Percentiles rank a stretch among this genome's conserved stretches.
Evolutionary conservation across 92 coral and sea anemone genomes (phyloP).

Genomic region (Parazoanthus darwini): DNA sequence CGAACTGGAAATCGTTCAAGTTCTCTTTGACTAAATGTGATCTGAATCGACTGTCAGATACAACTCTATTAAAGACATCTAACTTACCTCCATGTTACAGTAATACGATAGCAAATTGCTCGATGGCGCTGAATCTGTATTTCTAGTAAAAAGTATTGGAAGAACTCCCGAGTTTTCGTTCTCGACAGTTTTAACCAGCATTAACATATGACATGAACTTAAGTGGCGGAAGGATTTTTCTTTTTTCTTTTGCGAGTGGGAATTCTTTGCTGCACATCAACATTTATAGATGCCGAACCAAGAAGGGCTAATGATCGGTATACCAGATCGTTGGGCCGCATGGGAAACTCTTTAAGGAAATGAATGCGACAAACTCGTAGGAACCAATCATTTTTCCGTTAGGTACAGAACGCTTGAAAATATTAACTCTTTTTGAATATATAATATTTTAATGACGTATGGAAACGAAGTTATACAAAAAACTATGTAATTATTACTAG

Average conservation of each 20-base stretch:
- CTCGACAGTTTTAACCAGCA: background rate
- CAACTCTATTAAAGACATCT: background rate
- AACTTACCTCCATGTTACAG: background rate
- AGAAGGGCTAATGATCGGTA: background rate
- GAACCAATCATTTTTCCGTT: background rate
- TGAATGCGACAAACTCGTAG: background rate
- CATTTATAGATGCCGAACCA: no score
- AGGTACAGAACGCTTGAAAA: background rate
- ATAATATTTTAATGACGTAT: background rate
- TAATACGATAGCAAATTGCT: background rate
- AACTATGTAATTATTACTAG: background rate
- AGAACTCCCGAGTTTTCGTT: background rate
- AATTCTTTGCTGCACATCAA: background rate
- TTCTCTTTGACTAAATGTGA: background rate
- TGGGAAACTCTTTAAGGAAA: background rate
- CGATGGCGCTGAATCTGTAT: background rate
- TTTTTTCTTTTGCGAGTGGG: background rate
- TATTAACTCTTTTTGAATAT: background rate
- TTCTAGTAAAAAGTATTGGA: background rate
- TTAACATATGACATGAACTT: background rate
- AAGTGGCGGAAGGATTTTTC: background rate
- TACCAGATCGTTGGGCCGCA: background rate
- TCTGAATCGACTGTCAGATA: background rate
- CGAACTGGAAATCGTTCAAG: background rate
- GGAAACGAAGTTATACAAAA: background rate